Evolutionary conservation across 2,888 invertebrate genomes (phyloP).

Genomic region (Entomobrya proxima): DNA sequence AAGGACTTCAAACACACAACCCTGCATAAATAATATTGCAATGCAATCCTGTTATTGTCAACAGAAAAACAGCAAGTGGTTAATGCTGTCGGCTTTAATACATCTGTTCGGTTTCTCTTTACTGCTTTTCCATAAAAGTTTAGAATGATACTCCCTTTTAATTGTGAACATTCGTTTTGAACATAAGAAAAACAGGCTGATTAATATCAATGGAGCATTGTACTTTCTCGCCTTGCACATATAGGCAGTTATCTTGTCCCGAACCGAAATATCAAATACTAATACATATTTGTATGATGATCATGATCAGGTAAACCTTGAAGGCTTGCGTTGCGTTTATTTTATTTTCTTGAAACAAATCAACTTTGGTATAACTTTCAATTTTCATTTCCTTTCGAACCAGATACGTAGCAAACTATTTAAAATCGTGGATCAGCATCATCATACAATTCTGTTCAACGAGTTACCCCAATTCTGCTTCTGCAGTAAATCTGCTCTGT

Average conservation of each 20-base stretch:
- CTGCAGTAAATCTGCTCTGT: not conserved
- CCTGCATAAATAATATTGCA: slow-evolving; percentile 39
- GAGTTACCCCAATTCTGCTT: not conserved
- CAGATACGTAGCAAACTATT: too few species aligned
- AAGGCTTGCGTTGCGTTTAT: too few species aligned
- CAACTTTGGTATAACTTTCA: too few species aligned
- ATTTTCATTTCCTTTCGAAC: too few species aligned
- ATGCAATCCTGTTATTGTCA: slow-evolving; percentile 46
- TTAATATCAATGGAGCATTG: not conserved
- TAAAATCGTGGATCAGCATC: too few species aligned
- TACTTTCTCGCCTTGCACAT: not conserved
- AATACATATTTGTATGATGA: too few species aligned
- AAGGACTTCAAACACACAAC: not conserved
- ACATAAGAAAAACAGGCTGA: not conserved
- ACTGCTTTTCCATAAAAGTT: too few species aligned
- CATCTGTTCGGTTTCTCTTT: too few species aligned
- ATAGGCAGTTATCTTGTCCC: not conserved
- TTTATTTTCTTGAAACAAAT: too few species aligned
- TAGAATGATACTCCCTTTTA: not conserved
- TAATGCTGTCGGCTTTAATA: slow-evolving; percentile 34
- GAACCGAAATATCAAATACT: too few species aligned
- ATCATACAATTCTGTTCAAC: not conserved
- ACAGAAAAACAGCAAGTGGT: slow-evolving; percentile 50
- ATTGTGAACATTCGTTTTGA: not conserved
- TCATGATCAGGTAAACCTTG: too few species aligned